A percentile compares a stretch with the other conserved stretches of the same genome.
These are phyloP conservation scores for Sebastes diaconus DNA, from an alignment of 2,797 vertebrate genomes.

Conservation along the genomic window DNA sequence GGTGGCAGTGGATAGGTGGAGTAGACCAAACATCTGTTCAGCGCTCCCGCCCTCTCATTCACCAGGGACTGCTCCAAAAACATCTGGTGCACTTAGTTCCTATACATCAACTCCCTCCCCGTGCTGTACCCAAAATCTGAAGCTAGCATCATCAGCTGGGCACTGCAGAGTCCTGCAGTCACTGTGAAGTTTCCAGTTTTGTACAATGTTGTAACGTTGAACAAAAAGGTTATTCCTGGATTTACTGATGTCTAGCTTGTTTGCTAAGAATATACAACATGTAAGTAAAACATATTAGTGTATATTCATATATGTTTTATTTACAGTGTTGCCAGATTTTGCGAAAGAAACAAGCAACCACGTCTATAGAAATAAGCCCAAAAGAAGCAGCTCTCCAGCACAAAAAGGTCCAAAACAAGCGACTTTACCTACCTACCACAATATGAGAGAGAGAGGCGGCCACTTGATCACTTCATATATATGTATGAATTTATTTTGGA, in stretches of 20 bases:
- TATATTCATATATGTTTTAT: neutral
- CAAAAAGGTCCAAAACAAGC: no score
- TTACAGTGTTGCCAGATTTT: no score
- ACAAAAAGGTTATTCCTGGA: constrained; percentile 2
- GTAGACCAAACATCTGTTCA: constrained; percentile 93
- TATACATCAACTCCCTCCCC: constrained; percentile 72
- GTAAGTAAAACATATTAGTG: neutral
- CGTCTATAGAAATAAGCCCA: no score
- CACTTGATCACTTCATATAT: no score
- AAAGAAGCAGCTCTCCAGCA: no score
- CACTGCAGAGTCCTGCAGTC: constrained; percentile 21
- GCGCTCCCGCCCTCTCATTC: constrained; percentile 89
- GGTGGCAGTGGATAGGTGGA: constrained; percentile 67
- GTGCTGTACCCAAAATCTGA: constrained; percentile 77
- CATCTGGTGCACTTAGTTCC: constrained; percentile 93
- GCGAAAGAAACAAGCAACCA: no score
- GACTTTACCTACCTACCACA: no score
- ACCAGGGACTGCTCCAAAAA: constrained; percentile 92
- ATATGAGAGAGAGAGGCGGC: no score
- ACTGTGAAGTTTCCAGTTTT: constrained; percentile 16
- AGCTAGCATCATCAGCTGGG: constrained; percentile 59
- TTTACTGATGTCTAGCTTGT: neutral
- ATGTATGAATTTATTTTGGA: no score
- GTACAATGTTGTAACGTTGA: neutral
- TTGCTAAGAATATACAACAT: neutral